phyloP scores from a whole-genome alignment of 1,140 invertebrate species.

The Papilio dardanus region DNA sequence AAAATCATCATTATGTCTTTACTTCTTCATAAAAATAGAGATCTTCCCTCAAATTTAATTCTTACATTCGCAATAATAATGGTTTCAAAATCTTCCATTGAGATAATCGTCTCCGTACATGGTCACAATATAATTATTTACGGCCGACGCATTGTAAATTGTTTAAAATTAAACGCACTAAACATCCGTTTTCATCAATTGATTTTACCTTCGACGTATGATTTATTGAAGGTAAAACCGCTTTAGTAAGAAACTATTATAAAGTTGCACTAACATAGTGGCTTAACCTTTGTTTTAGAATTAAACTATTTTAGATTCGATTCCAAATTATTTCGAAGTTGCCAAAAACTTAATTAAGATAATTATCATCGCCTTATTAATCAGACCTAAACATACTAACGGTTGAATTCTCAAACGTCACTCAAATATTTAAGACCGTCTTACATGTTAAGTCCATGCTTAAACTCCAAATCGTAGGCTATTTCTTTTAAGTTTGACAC shows the following conservation, averaged over 20 bases:
- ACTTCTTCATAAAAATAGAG: neutral
- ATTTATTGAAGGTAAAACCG: constrained; percentile 22
- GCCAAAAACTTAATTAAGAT: too few relatives aligned
- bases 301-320: neutral
- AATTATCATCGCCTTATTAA: too few relatives aligned
- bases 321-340: neutral
- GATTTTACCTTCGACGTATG: neutral
- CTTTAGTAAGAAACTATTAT: constrained; percentile 16
- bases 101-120: constrained; percentile 4
- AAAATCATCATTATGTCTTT: too few relatives aligned
- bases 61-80: neutral
- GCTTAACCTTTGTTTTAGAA: neutral
- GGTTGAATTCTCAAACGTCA: too few relatives aligned
- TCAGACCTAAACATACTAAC: too few relatives aligned
- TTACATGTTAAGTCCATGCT: too few relatives aligned
- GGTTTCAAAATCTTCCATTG: neutral
- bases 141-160: neutral
- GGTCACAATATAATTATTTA: neutral
- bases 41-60: neutral
- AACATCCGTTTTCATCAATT: constrained; percentile 25
- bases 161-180: constrained; percentile 21
- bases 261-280: neutral
- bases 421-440: too few relatives aligned
- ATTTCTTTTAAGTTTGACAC: too few relatives aligned
- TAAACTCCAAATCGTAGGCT: too few relatives aligned